These are phyloP conservation scores for Rhinogobio ventralis DNA, from an alignment of 2,797 vertebrate species.

Conservation along the genomic window DNA sequence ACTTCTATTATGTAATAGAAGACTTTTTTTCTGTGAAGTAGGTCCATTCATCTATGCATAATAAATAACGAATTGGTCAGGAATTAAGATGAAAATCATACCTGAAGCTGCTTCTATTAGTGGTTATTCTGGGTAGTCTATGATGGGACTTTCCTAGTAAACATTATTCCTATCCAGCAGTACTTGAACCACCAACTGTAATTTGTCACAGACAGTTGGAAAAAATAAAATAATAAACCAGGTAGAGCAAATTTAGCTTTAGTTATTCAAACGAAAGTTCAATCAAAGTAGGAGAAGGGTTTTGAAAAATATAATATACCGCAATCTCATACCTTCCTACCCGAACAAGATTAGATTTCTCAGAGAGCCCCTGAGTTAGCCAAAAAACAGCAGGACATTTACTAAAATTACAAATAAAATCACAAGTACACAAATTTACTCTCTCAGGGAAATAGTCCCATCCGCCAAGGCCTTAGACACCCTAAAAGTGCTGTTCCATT, in stretches of 20 bases:
- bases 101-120: background rate
- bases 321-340: background rate
- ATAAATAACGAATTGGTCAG: background rate
- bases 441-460: background rate
- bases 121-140: background rate
- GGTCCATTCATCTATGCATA: background rate
- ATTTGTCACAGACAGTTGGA: background rate
- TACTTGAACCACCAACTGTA: background rate
- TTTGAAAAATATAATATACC: constrained; percentile 3
- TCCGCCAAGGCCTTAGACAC: background rate
- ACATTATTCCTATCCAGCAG: background rate
- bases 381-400: background rate
- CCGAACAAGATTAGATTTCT: background rate
- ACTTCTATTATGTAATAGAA: no score
- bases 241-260: background rate
- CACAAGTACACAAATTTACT: constrained; percentile 16
- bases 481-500: constrained; percentile 56
- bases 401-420: constrained; percentile 8
- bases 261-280: background rate
- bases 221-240: constrained; percentile 3
- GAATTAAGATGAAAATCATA: background rate
- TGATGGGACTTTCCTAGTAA: background rate
- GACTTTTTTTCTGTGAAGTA: no score
- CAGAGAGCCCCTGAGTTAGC: background rate
- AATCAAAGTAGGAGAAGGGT: background rate